Evolutionary conservation across 2,888 invertebrate genomes (phyloP), one percentile per base, ranked within the genome.

Genomic region (Lottia scabra): DNA sequence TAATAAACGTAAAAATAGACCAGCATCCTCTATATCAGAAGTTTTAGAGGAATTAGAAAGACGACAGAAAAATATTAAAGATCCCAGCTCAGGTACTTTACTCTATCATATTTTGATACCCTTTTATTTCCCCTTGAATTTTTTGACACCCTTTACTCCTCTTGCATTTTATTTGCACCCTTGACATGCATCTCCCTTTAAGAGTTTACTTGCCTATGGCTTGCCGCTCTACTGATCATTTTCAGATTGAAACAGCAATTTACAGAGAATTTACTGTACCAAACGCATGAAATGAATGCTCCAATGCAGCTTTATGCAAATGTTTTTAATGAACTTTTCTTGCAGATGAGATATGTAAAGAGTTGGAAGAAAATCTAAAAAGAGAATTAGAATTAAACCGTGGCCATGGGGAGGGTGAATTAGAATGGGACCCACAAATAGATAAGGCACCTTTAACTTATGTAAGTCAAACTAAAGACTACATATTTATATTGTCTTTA

Each of bases 11-110:
- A 86, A 86, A 66, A 83, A 84, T 56, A 70, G 85, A 56, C 86
- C 85, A 62, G 86, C 86, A 2, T 86, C 86, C 8, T 86, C 86
- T n/a, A 86, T 86, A 75, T 86, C 86, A 15, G 86, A 86, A 67
- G 86, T 86, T 1, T 68, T 86, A 15, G 86, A 85, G 71, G 83
- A 84, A 71, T 81, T 86, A 79, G 85, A 86, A 72, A 78, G 84
- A 70, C 79, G 83, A 44, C 81, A 80, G 68, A 78, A 71, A 67
- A 76, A 76, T 30, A 38, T 38, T 38, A 38, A 38, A 38, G 38
- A 38, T 38, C 38, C 38, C 5, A 38, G 38, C 38, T 3, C 65
- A 26, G 23, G 64, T 16, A 43, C 45, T 46, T 15, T 27, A 19
- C 63, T 67, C 43, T 15, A 68, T 30, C 62, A 68, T 16, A 26